phyloP scores from a whole-genome alignment of 2,888 invertebrate species.

The Rhogogaster chlorosoma region DNA sequence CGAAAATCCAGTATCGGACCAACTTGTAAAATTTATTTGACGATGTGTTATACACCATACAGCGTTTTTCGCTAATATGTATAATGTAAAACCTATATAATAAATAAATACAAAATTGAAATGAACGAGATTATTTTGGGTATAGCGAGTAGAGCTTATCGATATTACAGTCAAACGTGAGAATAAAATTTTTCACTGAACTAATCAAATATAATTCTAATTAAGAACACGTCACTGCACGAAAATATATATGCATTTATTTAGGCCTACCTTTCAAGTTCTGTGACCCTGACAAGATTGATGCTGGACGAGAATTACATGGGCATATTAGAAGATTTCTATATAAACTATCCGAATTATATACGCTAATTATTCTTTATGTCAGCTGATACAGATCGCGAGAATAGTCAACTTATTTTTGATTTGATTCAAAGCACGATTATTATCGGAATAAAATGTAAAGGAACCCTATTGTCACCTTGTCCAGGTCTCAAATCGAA shows the following conservation, averaged over 20 bases:
- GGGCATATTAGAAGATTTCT: not conserved
- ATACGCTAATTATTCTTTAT: not conserved
- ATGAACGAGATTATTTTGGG: too few species aligned
- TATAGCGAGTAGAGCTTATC: too few species aligned
- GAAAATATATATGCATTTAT: not conserved
- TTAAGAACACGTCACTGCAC: not conserved
- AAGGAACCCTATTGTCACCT: not conserved
- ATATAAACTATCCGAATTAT: not conserved
- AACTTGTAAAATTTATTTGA: not conserved
- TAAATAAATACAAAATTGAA: not conserved
- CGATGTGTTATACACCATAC: not conserved
- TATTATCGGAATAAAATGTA: not conserved
- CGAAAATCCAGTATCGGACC: not conserved
- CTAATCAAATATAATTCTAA: not conserved
- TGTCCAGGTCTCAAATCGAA: not conserved
- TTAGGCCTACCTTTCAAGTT: conserved; percentile 16
- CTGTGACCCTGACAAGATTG: not conserved
- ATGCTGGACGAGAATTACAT: not conserved
- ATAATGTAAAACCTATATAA: not conserved
- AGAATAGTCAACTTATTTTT: not conserved
- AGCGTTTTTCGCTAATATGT: not conserved
- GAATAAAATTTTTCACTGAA: not conserved
- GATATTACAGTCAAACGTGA: not conserved
- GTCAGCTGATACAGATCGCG: not conserved
- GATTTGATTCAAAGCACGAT: not conserved